phyloP scores from a whole-genome alignment of 2,888 invertebrate species.

The Diaperis boleti region DNA sequence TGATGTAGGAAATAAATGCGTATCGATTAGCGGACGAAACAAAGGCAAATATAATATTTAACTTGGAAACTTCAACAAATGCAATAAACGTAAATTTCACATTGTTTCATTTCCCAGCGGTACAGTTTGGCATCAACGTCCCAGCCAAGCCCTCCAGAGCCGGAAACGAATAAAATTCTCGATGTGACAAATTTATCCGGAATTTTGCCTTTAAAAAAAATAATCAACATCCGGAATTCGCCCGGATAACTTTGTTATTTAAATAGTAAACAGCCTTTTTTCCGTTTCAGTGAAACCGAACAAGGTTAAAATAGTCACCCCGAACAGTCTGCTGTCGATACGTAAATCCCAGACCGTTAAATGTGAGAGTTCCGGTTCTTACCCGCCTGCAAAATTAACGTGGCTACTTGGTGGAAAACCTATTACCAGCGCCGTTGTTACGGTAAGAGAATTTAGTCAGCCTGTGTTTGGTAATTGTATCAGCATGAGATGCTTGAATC shows the following conservation, averaged over 20 bases:
- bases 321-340: constrained; percentile 79
- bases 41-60: constrained; percentile 48
- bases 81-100: constrained; percentile 55
- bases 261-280: constrained; percentile 26
- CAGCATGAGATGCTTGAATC: constrained; percentile 5
- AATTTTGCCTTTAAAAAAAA: constrained; percentile 32
- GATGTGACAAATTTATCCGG: constrained; percentile 34
- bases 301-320: constrained; percentile 79
- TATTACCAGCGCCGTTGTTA: constrained; percentile 73
- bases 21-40: constrained; percentile 37
- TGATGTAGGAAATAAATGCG: constrained; percentile 15
- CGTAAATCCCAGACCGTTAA: constrained; percentile 80
- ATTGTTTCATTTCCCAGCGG: constrained; percentile 53
- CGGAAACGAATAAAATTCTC: constrained; percentile 34
- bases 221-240: constrained; percentile 20
- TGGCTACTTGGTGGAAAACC: constrained; percentile 83
- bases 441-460: constrained; percentile 62
- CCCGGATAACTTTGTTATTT: constrained; percentile 23
- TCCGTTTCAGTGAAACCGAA: constrained; percentile 79
- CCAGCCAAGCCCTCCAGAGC: constrained; percentile 47
- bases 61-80: constrained; percentile 49
- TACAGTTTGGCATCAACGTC: constrained; percentile 51
- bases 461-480: constrained; percentile 12
- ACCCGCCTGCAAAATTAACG: constrained; percentile 84
- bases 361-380: constrained; percentile 86